A percentile compares a stretch with the other conserved stretches of the same genome.
Conservation (phyloP, 1,140 invertebrate genomes). For the Harlomillsia oculata region DNA sequence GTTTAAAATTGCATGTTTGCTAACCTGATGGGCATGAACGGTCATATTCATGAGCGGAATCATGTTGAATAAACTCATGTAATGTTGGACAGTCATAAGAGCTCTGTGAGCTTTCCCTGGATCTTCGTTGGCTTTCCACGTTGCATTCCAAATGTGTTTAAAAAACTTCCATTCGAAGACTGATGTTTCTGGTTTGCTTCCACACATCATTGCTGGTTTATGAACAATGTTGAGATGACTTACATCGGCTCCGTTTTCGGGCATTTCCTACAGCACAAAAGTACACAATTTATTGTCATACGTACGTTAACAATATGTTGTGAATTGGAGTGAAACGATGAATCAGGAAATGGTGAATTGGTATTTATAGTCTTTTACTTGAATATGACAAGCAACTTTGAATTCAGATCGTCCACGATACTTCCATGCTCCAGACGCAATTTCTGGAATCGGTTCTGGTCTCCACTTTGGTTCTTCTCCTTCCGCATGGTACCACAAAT, state of each 20-base stretch:
- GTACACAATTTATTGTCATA: not conserved
- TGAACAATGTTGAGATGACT: conserved; percentile 47
- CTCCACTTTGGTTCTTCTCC: conserved; percentile 58
- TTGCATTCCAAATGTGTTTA: conserved; percentile 39
- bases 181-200: conserved; percentile 43
- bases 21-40: conserved; percentile 51
- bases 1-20: conserved; percentile 14
- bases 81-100: conserved; percentile 49
- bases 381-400: conserved; percentile 59
- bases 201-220: conserved; percentile 41
- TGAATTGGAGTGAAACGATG: not conserved
- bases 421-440: conserved; percentile 49
- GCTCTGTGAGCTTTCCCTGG: conserved; percentile 48
- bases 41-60: conserved; percentile 44
- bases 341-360: not conserved
- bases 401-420: conserved; percentile 69
- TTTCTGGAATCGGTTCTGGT: conserved; percentile 48
- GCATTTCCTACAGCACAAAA: conserved; percentile 44
- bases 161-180: conserved; percentile 30
- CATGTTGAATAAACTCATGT: conserved; percentile 38
- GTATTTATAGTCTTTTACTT: conserved; percentile 41
- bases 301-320: not conserved
- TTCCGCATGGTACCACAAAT: conserved; percentile 76
- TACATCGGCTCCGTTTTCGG: conserved; percentile 52
- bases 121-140: conserved; percentile 36